Percentiles rank a stretch among this genome's conserved stretches.
These are phyloP conservation scores for Nycticebus coucang DNA, from an alignment of 2,113 vertebrate genomes.

Conservation along the genomic window DNA sequence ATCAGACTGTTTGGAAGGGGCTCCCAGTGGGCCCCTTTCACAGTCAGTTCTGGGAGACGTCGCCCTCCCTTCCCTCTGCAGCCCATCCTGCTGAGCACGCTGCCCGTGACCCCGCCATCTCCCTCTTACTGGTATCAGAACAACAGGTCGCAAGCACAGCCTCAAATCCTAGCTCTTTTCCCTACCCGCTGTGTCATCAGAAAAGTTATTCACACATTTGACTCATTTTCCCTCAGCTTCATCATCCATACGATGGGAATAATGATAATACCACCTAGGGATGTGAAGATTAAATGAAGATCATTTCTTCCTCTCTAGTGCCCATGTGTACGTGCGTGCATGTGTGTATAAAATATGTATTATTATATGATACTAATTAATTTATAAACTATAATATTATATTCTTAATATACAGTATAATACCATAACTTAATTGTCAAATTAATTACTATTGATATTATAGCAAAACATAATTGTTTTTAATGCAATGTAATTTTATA, in stretches of 20 bases:
- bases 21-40: fast-evolving
- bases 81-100: background rate
- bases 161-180: background rate
- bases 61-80: background rate
- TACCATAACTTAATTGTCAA: background rate
- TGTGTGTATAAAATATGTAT: background rate
- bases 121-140: background rate
- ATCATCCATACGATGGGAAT: background rate
- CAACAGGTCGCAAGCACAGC: too few species aligned
- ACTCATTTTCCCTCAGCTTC: background rate
- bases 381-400: background rate
- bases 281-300: background rate
- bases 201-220: background rate
- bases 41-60: fast-evolving
- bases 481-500: background rate
- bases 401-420: background rate
- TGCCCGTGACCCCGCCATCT: background rate
- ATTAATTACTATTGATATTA: background rate
- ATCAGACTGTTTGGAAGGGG: background rate
- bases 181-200: background rate
- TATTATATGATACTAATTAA: background rate
- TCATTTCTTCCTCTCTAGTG: background rate
- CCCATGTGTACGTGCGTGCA: background rate
- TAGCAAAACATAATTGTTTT: background rate
- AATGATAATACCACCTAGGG: background rate